Base-by-base conservation (phyloP, 2,888 invertebrate species). In the Heliconius ethilla region DNA sequence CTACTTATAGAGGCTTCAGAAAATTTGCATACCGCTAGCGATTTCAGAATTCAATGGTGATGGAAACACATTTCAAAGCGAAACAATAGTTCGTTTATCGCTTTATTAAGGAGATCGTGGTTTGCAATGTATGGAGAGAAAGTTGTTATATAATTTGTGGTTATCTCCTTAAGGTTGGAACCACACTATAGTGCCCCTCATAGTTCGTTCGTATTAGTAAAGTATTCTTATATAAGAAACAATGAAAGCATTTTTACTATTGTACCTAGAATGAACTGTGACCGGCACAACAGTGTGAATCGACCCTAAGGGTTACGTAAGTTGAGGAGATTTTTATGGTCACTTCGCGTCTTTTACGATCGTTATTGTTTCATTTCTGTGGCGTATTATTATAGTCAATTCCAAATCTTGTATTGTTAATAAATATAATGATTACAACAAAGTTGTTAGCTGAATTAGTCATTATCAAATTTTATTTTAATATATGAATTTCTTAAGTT, bases 71-170 rank as follows among this genome's bases (percentile, higher is more conserved):
- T 40, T 76, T 55, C 22, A 33, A 15, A 73, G 55, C 45, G 13
- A 55, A 65, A 78, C 78, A 70, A 66, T 75, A 37, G 74, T 51
- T 75, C 27, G 45, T 78, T 77, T 37, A 33, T 77, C 37, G 69
- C 55, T 55, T 63, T 78, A 75, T 73, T 73, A 77, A 78, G 79
- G 69, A 77, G 75, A 78, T 67, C 67, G 76, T 70, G 77, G 77
- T 74, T 27, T 62, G 18, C 59, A 66, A 37, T 59, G 70, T 67
- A 62, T 45, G 27, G 13, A 69, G 80, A 76, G 80, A 81, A 81
- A 81, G 80, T 81, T 65, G 62, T 73, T 51, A 65, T 66, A 62
- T 79, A 76, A 76, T 73, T 62, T 62, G 76, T 75, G 59, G 51
- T 6, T 76, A 69, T 63, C 63, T 70, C 75, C 70, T 62, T 15